phyloP scores from a whole-genome alignment of 2,888 invertebrate species.

The Frankliniella fusca region DNA sequence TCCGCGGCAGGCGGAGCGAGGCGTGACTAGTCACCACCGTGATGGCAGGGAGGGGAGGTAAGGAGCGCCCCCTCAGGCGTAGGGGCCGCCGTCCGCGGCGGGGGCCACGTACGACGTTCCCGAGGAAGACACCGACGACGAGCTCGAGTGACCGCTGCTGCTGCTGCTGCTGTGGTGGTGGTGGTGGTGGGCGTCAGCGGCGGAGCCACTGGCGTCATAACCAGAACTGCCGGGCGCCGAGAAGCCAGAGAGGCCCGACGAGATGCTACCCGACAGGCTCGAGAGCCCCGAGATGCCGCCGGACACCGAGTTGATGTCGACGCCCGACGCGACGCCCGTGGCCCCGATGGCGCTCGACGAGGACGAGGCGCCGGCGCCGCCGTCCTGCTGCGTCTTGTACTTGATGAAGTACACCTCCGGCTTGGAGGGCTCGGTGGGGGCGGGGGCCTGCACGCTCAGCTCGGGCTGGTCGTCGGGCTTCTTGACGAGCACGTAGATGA shows the following conservation, averaged over 20 bases:
- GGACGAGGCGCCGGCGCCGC: neutral
- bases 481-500: slow-evolving; percentile 80
- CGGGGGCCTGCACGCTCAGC: slow-evolving; percentile 67
- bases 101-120: neutral
- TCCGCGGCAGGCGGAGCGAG: too few relatives aligned
- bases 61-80: neutral
- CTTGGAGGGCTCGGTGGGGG: slow-evolving; percentile 76
- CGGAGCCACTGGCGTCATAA: neutral
- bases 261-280: neutral
- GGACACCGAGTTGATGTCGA: slow-evolving; percentile 11
- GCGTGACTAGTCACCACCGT: too few relatives aligned
- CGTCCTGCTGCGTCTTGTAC: slow-evolving; percentile 60
- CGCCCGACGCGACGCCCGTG: neutral
- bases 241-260: neutral
- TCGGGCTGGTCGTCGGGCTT: slow-evolving; percentile 78
- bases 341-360: neutral
- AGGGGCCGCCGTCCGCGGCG: slow-evolving; percentile 4
- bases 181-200: neutral
- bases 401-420: slow-evolving; percentile 85
- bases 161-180: neutral
- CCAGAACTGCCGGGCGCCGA: neutral
- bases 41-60: too few relatives aligned
- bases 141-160: neutral
- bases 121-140: neutral
- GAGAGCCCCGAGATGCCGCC: neutral